Evolutionary conservation across 2,797 vertebrate species (phyloP).

Genomic region (Tamandua tetradactyla): DNA sequence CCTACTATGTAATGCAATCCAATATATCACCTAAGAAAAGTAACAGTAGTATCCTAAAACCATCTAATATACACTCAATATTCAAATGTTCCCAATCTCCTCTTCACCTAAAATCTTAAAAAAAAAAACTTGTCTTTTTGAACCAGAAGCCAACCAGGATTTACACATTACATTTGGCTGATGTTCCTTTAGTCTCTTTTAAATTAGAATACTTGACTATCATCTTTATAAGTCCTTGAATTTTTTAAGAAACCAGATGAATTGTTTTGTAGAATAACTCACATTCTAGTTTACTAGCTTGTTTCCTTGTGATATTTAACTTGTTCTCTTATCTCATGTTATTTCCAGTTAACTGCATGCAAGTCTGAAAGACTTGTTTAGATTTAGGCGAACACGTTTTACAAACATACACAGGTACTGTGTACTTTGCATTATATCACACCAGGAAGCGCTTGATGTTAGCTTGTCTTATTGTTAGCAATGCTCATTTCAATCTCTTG

Average conservation of each 20-base stretch:
- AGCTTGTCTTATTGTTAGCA: background rate
- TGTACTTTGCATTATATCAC: background rate
- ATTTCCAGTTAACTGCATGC: background rate
- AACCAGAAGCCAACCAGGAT: too few relatives aligned
- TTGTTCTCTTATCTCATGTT: background rate
- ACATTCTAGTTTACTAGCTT: background rate
- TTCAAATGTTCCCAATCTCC: background rate
- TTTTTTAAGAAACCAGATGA: background rate
- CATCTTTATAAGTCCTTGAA: background rate
- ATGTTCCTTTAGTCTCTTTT: background rate
- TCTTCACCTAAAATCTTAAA: too few relatives aligned
- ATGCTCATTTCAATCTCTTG: background rate
- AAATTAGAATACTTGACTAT: background rate
- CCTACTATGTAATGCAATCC: background rate
- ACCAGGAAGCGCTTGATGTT: background rate
- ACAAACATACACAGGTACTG: background rate
- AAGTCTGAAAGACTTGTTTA: background rate
- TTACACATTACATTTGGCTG: background rate
- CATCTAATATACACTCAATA: background rate
- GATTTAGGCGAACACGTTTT: background rate
- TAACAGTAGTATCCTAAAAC: background rate
- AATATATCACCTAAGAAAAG: background rate
- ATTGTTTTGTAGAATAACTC: background rate
- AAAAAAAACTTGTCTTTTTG: too few relatives aligned
- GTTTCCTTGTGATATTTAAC: background rate